Evolutionary conservation across 2,888 invertebrate species (phyloP).

Genomic region (Mimachlamys varia): DNA sequence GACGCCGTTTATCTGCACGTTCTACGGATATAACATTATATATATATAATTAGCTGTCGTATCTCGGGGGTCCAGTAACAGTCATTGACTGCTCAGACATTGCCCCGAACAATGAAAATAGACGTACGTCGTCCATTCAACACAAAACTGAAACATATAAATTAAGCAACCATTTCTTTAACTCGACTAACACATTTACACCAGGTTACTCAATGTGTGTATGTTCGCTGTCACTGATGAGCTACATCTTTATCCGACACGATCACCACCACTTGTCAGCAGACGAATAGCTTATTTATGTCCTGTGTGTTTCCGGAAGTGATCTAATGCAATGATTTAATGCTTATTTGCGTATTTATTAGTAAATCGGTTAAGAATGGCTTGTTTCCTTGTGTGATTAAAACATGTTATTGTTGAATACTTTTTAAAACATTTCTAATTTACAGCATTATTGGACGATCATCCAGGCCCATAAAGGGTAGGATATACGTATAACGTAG

Average conservation of each 20-base stretch:
- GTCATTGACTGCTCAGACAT: not conserved
- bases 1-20: no score
- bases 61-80: no score
- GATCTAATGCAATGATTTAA: not conserved
- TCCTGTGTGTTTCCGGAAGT: not conserved
- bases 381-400: no score
- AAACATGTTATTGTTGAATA: no score
- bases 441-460: no score
- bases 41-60: no score
- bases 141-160: no score
- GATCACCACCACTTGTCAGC: not conserved
- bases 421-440: no score
- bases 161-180: not conserved
- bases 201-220: not conserved
- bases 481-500: no score
- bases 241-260: not conserved
- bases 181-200: not conserved
- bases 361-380: no score
- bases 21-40: no score
- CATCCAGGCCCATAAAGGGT: no score
- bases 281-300: not conserved
- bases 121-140: not conserved
- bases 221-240: not conserved
- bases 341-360: not conserved
- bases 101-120: not conserved